Evolutionary conservation across 2,888 invertebrate species (phyloP).

Genomic region (Aspidiotus destructor): DNA sequence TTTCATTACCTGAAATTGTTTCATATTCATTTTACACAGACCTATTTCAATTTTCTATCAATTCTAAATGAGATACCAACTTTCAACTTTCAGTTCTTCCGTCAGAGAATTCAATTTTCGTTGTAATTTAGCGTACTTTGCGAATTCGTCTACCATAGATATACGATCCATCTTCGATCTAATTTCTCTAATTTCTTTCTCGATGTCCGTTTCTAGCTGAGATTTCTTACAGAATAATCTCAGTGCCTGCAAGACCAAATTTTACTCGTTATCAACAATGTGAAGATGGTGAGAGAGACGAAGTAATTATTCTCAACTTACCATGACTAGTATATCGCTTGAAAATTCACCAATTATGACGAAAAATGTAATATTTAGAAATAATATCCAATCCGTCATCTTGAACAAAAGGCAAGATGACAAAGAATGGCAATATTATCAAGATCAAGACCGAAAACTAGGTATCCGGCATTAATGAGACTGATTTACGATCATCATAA

Average conservation of each 20-base stretch:
- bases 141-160: conserved; percentile 44
- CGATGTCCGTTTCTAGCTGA: conserved; percentile 19
- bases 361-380: conserved; percentile 21
- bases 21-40: background rate
- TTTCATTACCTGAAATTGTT: conserved; percentile 11
- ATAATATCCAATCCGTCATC: conserved; percentile 24
- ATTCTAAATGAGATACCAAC: conserved; percentile 36
- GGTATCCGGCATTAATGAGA: no score
- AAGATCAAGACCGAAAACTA: no score
- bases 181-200: conserved; percentile 35
- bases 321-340: conserved; percentile 10
- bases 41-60: background rate
- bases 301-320: background rate
- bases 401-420: background rate
- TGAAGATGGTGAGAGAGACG: background rate
- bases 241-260: conserved; percentile 7
- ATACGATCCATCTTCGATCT: conserved; percentile 41
- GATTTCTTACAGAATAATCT: conserved; percentile 24
- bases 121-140: conserved; percentile 43
- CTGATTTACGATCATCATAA: no score
- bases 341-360: conserved; percentile 22
- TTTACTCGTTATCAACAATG: background rate
- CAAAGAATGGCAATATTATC: no score
- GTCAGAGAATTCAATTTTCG: conserved; percentile 41
- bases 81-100: conserved; percentile 39